These are phyloP conservation scores for Dromas ardeola DNA, from an alignment of 2,113 vertebrate species.

Conservation along the genomic window DNA sequence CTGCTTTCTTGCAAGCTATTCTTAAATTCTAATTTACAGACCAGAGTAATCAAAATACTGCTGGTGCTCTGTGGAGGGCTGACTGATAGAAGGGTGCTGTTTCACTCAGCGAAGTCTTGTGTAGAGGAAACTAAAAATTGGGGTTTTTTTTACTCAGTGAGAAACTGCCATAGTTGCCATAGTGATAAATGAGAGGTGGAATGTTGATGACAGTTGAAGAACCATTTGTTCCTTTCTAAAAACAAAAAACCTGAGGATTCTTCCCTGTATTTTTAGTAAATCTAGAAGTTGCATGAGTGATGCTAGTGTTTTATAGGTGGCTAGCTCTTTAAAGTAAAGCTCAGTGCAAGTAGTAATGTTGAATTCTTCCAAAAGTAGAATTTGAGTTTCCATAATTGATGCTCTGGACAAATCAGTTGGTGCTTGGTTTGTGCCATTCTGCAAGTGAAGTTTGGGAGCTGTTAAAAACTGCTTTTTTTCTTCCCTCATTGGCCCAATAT, in stretches of 20 bases:
- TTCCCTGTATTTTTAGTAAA: background rate
- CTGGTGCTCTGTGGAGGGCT: background rate
- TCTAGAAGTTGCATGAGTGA: background rate
- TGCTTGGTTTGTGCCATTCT: background rate
- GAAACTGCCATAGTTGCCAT: slow-evolving; percentile 18
- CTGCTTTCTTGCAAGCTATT: background rate
- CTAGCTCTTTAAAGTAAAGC: background rate
- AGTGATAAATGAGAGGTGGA: slow-evolving; percentile 42
- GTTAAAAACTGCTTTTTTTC: background rate
- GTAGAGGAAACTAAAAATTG: background rate
- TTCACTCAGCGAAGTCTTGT: background rate
- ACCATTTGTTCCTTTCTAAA: slow-evolving; percentile 39
- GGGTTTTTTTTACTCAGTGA: background rate
- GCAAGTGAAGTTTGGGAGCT: background rate
- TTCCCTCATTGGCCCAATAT: background rate
- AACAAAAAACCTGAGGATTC: background rate
- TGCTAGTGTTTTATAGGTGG: background rate
- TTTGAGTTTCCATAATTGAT: fast-evolving
- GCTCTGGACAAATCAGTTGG: background rate
- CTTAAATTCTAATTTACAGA: background rate
- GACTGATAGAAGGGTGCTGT: background rate
- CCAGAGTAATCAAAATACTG: background rate
- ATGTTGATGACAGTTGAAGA: slow-evolving; percentile 24
- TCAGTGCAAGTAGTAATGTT: background rate
- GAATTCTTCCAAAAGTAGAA: background rate